Base-by-base conservation (phyloP, 2,113 vertebrate species). In the Aix galericulata region DNA sequence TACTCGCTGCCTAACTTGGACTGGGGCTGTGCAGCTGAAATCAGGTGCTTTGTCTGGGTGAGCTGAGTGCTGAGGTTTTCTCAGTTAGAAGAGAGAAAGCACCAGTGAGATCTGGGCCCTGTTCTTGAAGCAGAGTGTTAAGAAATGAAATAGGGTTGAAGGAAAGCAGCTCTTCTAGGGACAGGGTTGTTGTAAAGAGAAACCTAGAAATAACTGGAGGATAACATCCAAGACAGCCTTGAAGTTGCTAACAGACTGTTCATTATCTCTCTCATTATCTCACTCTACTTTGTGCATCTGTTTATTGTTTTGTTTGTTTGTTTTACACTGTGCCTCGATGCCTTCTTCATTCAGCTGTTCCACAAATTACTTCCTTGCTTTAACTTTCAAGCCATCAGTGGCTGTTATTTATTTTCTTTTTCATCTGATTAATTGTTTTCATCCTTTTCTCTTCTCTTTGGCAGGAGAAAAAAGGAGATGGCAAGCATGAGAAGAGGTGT, bases 281-380 rank as follows among this genome's bases (percentile, higher is more conserved):
- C 17, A 42, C 63, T 58, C 31, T 86, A 13, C 13, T 93, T 63
- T 38, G 56, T 93, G 80, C 44, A 46, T 93, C 50, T 79, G 36
- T 40, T 64, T 29, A 17, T 29, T 40, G 62, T 17, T 64, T 34
- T 60, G 58, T 34, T 25, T 59, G 59, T 60, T 60, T 26, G 34
- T 60, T 74, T 56, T 31, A 55, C 23, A 74, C 80, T 80, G 76
- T 92, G 52, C 59, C 32, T 75, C 56, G 63, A 68, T 79, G 66
- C 29, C 13, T 60, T 92, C 52, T 27, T 80, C 46, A 53, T 87
- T 83, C 63, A 87, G 55, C 84, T 89, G 63, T 55, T 83, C 34
- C 32, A 59, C 92, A 94, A 75, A 94, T 95, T 77, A 89, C 44
- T 95, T 96, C 90, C 86, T 91, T 86, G 68, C 62, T 93, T 92